These are phyloP conservation scores for Palythoa caribaeorum DNA, from an alignment of 92 coral and sea anemone genomes.

Conservation along the genomic window DNA sequence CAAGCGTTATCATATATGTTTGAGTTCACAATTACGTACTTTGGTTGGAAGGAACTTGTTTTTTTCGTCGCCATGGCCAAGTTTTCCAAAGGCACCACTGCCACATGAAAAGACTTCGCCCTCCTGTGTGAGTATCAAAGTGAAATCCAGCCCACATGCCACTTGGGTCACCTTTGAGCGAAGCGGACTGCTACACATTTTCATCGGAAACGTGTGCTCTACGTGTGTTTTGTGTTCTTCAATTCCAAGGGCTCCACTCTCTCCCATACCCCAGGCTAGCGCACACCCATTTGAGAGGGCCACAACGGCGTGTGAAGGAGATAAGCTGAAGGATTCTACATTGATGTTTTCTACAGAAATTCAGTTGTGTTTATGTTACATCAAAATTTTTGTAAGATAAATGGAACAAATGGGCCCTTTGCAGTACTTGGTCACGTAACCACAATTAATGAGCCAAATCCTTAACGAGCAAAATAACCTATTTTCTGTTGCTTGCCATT, in stretches of 20 bases:
- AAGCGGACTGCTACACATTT: background rate
- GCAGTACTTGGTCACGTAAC: too few relatives aligned
- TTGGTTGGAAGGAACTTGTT: conserved; percentile 49
- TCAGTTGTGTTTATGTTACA: too few relatives aligned
- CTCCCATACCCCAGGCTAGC: conserved; percentile 65
- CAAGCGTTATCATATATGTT: background rate
- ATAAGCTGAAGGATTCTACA: conserved; percentile 54
- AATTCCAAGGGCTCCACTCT: conserved; percentile 62
- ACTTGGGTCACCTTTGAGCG: conserved; percentile 10
- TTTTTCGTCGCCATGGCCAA: too few relatives aligned
- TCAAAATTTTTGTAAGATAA: too few relatives aligned
- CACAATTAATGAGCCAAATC: too few relatives aligned
- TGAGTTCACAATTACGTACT: conserved; percentile 33
- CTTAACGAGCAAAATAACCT: too few relatives aligned
- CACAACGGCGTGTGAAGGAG: conserved; percentile 63
- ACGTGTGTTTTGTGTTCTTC: conserved; percentile 43
- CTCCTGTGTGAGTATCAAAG: too few relatives aligned
- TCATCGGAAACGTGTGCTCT: background rate
- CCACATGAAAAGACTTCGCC: too few relatives aligned
- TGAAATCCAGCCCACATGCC: too few relatives aligned
- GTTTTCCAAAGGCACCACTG: too few relatives aligned
- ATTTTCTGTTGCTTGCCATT: too few relatives aligned
- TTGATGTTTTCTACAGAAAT: background rate
- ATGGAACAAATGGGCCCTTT: too few relatives aligned
- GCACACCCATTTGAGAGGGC: conserved; percentile 22